Percentiles rank a stretch among this genome's conserved stretches.
Conservation (phyloP, 2,888 invertebrate species). For the Watsonalla cultraria region DNA sequence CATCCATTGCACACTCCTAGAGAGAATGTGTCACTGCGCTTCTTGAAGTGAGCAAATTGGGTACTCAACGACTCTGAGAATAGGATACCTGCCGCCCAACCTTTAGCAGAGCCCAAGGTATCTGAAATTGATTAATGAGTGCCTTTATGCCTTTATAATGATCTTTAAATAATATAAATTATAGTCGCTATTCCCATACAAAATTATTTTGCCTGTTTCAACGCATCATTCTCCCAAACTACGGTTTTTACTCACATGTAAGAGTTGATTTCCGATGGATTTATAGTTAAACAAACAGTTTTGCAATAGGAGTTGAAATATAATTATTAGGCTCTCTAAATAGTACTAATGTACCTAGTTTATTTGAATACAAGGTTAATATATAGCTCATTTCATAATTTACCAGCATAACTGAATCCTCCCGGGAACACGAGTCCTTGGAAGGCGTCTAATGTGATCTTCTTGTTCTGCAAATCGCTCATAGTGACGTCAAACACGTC, state of each 20-base stretch:
- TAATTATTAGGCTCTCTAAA: no score
- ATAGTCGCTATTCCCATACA: no score
- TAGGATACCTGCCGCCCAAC: slow-evolving; percentile 96
- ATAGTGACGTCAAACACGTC: slow-evolving; percentile 97
- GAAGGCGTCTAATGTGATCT: slow-evolving; percentile 87
- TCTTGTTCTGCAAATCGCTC: slow-evolving; percentile 89
- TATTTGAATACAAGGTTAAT: no score
- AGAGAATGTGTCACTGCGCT: slow-evolving; percentile 91
- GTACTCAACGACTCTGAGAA: slow-evolving; percentile 86
- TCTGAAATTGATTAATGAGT: slow-evolving; percentile 67
- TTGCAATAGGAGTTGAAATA: no score
- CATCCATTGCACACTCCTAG: slow-evolving; percentile 99
- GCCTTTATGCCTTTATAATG: no score
- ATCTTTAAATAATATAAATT: no score
- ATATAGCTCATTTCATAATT: not conserved
- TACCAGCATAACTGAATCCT: slow-evolving; percentile 99
- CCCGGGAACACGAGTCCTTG: slow-evolving; percentile 96
- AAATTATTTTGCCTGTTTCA: no score
- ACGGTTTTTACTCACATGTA: no score
- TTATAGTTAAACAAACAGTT: no score
- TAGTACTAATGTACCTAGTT: no score
- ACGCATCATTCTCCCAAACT: no score
- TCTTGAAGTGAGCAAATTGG: slow-evolving; percentile 88
- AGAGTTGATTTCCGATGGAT: no score
- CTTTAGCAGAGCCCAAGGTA: slow-evolving; percentile 97